Base-by-base conservation (phyloP, 2,113 vertebrate species). In the Falcunculus frontatus region DNA sequence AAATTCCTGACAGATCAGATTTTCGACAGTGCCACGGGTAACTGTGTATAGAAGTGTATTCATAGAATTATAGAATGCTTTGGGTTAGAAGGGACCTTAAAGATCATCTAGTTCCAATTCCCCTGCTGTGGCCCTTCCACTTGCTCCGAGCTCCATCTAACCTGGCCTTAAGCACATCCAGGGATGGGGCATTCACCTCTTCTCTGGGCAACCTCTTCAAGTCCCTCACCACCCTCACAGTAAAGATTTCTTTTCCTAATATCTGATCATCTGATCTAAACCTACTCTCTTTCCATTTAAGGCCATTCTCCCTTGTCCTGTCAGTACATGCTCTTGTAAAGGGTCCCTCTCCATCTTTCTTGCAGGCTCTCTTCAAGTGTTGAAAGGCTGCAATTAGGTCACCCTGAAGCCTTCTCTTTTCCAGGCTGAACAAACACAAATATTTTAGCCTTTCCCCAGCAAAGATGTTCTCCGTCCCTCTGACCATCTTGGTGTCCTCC, bases 41-140 rank as follows among this genome's bases (percentile, higher is more conserved):
- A 9, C 10, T 63, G 19, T 0, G 0, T 56, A 20, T 5, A 53
- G 16, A 69, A 57, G 5, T 4, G 1, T 13, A 56, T 56, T 49
- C 13, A 49, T 4, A 27, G 25, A 55, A 46, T 12, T 9, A 56
- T 3, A 41, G 11, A 27, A 64, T 50, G 22, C 5, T 50, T 73
- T 80, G 21, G 4, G 7, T 64, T 56, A 42, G 14, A 72, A 42
- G 7, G 6, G 21, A 32, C 3, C 9, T 64, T 57, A 29, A 32
- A 33, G 11, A 22, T 26, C 26, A 42, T n/a, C 15, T 16, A 44
- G 14, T 27, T 88, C 26, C 11, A 64, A 29, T 3, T 42, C 8
- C 14, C 12, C 6, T 37, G 21, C 27, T 50, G 18, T 37, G 32
- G 15, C 18, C 4, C 10, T 73, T 73, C 17, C 10, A 13, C 22